Evolutionary conservation across 1,140 invertebrate species (phyloP), one percentile per base, ranked within the genome.

Genomic region (Pseudachorutes palmiensis): DNA sequence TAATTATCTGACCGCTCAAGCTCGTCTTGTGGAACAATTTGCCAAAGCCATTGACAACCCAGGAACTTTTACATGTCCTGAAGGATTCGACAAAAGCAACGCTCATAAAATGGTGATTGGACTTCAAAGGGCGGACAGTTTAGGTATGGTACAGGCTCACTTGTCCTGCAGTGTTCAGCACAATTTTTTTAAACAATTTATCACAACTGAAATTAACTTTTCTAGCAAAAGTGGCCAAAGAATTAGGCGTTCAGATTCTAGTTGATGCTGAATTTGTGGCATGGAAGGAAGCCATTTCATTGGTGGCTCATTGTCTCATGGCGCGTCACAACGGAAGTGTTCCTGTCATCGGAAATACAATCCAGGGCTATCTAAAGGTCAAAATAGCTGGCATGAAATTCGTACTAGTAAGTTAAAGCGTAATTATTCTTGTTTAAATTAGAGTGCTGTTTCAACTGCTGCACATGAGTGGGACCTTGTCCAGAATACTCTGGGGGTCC

Each of bases 191-290:
- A n/a, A n/a, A n/a, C n/a, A n/a, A n/a, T n/a, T n/a, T n/a, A n/a
- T n/a, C n/a, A n/a, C n/a, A n/a, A n/a, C n/a, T n/a, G n/a, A n/a
- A n/a, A n/a, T n/a, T n/a, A n/a, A n/a, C 64, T 55, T 51, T 2
- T 30, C n/a, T 49, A 72, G 73, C 62, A 28, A 57, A 63, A 22
- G 24, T 28, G 28, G 67, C 73, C 1, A n/a, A 48, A 26, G 58
- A 71, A 29, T 1, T 32, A 5, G 59, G 58, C 26, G 66, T 80
- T 14, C 33, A 68, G 19, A 45, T 79, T 2, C 58, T 78, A 1
- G 74, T 78, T 29, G 79, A 80, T 70, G 78, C 78, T 0, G 79
- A 80, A 73, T 78, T 76, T 55, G 77, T 71, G 1, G 76, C 75
- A 51, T 75, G 79, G 33, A 78, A 79, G 59, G 73, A 74, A 14